Evolutionary conservation across 2,797 vertebrate species (phyloP).

Genomic region (Amniataba percoides): DNA sequence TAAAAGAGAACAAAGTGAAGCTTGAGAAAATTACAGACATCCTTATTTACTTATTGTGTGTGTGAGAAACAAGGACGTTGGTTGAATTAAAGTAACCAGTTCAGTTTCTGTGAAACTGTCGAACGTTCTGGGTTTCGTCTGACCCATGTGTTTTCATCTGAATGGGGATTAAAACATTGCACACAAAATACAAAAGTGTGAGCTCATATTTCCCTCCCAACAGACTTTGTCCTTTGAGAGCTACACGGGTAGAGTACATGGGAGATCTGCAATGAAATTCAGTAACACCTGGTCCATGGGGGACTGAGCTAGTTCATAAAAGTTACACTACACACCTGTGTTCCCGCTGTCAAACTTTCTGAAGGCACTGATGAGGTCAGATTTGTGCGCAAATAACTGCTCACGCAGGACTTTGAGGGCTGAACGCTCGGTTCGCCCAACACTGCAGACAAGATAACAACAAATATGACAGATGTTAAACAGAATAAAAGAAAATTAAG

Average conservation of each 20-base stretch:
- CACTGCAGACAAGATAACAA: slow-evolving; percentile 76
- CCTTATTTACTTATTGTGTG: neutral
- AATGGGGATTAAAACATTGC: slow-evolving; percentile 27
- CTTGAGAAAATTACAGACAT: neutral
- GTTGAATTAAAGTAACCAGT: neutral
- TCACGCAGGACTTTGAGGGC: slow-evolving; percentile 92
- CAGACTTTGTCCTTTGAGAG: slow-evolving; percentile 10
- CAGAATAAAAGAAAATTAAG: neutral
- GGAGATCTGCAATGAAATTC: slow-evolving; percentile 1
- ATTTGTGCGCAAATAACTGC: slow-evolving; percentile 93
- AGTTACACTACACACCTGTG: slow-evolving; percentile 82
- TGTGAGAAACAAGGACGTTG: neutral
- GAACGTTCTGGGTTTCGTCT: neutral
- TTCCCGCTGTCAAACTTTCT: slow-evolving; percentile 83
- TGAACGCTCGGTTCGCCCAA: slow-evolving; percentile 91
- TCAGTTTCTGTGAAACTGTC: slow-evolving; percentile 66
- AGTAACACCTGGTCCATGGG: slow-evolving; percentile 19
- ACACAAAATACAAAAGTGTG: slow-evolving; percentile 4
- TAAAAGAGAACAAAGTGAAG: neutral
- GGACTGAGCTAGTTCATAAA: slow-evolving; percentile 5
- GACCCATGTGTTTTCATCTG: slow-evolving; percentile 5
- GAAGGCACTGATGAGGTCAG: slow-evolving; percentile 90
- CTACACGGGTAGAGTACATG: neutral
- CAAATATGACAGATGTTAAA: neutral
- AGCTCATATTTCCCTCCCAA: slow-evolving; percentile 46